Percentiles rank a stretch among this genome's conserved stretches.
phyloP scores from a whole-genome alignment of 1,140 invertebrate genomes.

The Drosophila miranda region DNA sequence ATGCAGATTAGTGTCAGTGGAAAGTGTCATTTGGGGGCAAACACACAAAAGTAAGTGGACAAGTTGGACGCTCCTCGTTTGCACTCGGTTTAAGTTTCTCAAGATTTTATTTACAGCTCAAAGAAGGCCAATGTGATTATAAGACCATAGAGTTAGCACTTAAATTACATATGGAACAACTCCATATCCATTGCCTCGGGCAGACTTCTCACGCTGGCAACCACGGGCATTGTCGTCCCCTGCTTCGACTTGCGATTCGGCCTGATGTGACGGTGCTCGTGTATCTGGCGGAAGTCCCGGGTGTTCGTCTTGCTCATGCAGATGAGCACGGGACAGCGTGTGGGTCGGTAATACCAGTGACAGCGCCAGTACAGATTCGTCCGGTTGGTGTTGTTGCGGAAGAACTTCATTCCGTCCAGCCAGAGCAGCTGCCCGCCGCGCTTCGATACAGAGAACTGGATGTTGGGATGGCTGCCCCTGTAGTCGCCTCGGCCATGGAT shows the following conservation, averaged over 20 bases:
- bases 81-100: conserved; percentile 4
- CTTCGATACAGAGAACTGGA: conserved; percentile 75
- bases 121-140: conserved; percentile 12
- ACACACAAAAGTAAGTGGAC: conserved; percentile 30
- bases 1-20: conserved; percentile 25
- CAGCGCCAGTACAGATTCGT: conserved; percentile 81
- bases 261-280: conserved; percentile 70
- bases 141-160: conserved; percentile 18
- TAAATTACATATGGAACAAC: conserved; percentile 63
- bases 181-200: conserved; percentile 35
- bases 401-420: conserved; percentile 77
- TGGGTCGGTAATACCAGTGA: conserved; percentile 78
- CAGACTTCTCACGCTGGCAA: conserved; percentile 26
- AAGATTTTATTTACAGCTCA: conserved; percentile 55
- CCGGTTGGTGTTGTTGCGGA: conserved; percentile 78
- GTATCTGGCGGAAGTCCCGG: conserved; percentile 76
- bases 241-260: conserved; percentile 44
- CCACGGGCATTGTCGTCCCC: conserved; percentile 9
- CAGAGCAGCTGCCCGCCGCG: conserved; percentile 75
- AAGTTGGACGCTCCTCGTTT: conserved; percentile 6
- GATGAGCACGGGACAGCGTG: conserved; percentile 76
- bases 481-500: conserved; percentile 57
- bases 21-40: background rate
- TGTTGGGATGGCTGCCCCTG: conserved; percentile 61
- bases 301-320: conserved; percentile 77